Base-by-base conservation (phyloP, 2,113 vertebrate genomes). In the Lates calcarifer region DNA sequence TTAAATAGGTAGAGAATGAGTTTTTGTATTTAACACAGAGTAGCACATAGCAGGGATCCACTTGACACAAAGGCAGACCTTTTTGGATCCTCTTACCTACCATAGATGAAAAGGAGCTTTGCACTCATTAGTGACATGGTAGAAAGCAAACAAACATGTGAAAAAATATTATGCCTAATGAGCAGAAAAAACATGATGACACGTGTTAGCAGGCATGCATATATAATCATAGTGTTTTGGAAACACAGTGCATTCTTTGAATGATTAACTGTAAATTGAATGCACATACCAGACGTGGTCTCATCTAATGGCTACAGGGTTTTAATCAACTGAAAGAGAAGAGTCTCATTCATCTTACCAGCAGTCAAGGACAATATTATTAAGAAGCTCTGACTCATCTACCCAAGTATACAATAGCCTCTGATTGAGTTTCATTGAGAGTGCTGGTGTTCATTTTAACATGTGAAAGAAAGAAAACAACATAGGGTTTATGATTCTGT, bases 251-350 rank as follows among this genome's bases (percentile, higher is more conserved):
- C 11, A 74, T 67, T 33, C 28, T 31, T 77, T 28, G 45, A 53
- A 66, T 26, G 33, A 47, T 28, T 43, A 58, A 76, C 15, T 63
- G 61, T 24, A 58, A 53, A 73, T 62, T 76, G 15, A 77, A 53
- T 61, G 20, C 18, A 28, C 20, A n/a, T 17, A 33, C 2, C 11
- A 15, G 35, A 62, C 28, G 4, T 15, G 11, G 45, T 74, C 61
- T 58, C 61, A 61, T n/a, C 7, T 33, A 33, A 64, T 49, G 53
- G 67, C 61, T 26, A 4, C 6, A 6, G 28, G 39, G 39, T 12
- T 82, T 82, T 79, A 77, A 73, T 83, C 31, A 74, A 56, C 43
- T 49, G 67, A 47, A 28, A 47, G 51, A 61, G 6, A 74, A 47
- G 33, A 73, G 11, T 33, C 35, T 51, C 4, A 41, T 58, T 68